Base-by-base conservation (phyloP, 2,888 invertebrate genomes). In the Caenorhabditis panamensis region DNA sequence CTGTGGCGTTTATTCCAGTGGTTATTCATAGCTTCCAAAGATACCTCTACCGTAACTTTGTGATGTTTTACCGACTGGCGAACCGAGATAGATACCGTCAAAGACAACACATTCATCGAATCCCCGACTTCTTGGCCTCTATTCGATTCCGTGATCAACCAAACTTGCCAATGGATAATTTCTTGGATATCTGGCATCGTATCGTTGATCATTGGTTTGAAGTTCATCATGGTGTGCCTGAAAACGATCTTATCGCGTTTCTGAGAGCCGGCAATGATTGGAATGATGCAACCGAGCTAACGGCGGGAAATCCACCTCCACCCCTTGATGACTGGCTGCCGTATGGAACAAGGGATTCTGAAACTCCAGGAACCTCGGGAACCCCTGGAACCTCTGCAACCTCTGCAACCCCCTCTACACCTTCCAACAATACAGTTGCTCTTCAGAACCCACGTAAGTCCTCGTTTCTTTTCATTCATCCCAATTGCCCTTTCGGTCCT, bases 41-140 rank as follows among this genome's bases (percentile, higher is more conserved):
- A 11, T 67, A 67, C n/a, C 56, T 67, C 16, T 67, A 56, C 58
- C 67, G 67, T n/a, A 67, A 67, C 22, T 18, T 67, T 13, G 37
- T 47, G 16, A 31, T 67, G 28, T 67, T 67, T 47, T 67, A 8
- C 8, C 47, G 47, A 3, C 11, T 67, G 18, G 24, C 47, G 2
- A 18, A 28, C 11, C 58, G 67, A 0, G 22, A 67, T 13, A 11
- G 31, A 16, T 13, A 47, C 1, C 64, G 53, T 28, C 54, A 37
- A 18, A 37, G n/a, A 28, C 36, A 6, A 1, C 37, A 53, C 22
- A 24, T 44, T 13, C 24, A 37, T 8, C 22, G 44, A 13, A 22
- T 61, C 61, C 11, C 37, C 26, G 28, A 44, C 4, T 61, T 44
- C 61, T 41, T 61, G 6, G 61, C 47, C 3, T 37, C n/a, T 47